Percentiles rank a stretch among this genome's conserved stretches.
Conservation (phyloP, 2,888 invertebrate species). For the Mesorhabditis belari region DNA sequence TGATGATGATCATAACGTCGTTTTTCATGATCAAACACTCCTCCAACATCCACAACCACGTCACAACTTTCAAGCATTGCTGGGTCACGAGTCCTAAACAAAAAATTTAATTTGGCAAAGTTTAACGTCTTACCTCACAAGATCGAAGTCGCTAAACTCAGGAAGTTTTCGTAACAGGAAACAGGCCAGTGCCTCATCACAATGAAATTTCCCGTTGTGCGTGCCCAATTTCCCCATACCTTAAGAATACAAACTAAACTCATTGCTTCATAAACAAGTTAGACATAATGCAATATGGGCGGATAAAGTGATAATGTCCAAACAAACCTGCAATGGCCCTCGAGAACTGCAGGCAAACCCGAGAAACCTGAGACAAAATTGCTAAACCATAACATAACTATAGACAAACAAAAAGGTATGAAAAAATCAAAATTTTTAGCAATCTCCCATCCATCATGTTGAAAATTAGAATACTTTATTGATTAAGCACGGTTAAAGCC, state of each 20-base stretch:
- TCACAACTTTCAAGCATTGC: constrained; percentile 71
- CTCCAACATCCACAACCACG: constrained; percentile 90
- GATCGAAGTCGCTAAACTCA: constrained; percentile 71
- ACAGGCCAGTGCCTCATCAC: constrained; percentile 89
- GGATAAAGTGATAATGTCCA: too few species aligned
- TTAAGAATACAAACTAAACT: too few species aligned
- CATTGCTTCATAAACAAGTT: too few species aligned
- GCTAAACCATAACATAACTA: too few species aligned
- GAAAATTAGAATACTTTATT: background rate
- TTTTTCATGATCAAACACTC: constrained; percentile 69
- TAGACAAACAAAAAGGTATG: too few species aligned
- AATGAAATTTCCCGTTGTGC: constrained; percentile 75
- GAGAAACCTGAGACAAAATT: too few species aligned
- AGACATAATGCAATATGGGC: too few species aligned
- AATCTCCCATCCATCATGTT: too few species aligned
- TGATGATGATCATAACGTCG: constrained; percentile 92
- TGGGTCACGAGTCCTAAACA: constrained; percentile 60
- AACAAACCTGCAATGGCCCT: too few species aligned
- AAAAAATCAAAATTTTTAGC: too few species aligned
- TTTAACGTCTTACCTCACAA: constrained; percentile 61
- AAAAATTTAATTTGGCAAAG: constrained; percentile 1
- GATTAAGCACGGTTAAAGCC: background rate
- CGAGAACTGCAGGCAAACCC: too few species aligned
- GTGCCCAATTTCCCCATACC: constrained; percentile 57
- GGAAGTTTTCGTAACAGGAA: constrained; percentile 78